These are phyloP conservation scores for Archegozetes longisetosus DNA, from an alignment of 1,140 invertebrate genomes.

Conservation along the genomic window DNA sequence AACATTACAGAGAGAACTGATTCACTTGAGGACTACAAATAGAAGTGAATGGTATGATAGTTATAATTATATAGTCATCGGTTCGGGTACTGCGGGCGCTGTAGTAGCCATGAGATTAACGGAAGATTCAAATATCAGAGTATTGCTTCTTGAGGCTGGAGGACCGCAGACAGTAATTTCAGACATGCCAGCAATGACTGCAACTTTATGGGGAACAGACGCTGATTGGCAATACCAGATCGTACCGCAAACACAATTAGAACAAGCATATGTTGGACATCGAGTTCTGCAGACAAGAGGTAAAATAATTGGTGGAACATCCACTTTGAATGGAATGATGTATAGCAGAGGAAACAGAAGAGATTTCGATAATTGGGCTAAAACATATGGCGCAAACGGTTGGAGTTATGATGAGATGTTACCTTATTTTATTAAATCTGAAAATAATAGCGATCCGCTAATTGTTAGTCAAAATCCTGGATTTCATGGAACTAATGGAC, in stretches of 20 bases:
- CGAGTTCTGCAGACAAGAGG: too few relatives aligned
- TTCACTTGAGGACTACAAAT: conserved; percentile 4
- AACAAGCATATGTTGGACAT: too few relatives aligned
- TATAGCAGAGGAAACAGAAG: conserved; percentile 82
- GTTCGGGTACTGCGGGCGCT: conserved; percentile 23
- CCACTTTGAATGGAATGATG: conserved; percentile 91
- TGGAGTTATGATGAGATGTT: conserved; percentile 76
- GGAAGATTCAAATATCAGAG: conserved; percentile 19
- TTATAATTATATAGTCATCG: conserved; percentile 21
- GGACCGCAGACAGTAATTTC: conserved; percentile 18
- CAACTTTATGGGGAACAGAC: conserved; percentile 62
- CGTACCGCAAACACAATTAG: conserved; percentile 69
- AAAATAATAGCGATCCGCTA: conserved; percentile 73
- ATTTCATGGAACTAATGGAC: conserved; percentile 24
- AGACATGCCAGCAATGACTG: conserved; percentile 49
- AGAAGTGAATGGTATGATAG: not conserved
- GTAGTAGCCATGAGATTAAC: conserved; percentile 24
- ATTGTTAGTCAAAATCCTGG: conserved; percentile 40
- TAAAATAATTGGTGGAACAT: conserved; percentile 58
- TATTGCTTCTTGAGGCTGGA: conserved; percentile 27
- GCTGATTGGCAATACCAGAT: conserved; percentile 85
- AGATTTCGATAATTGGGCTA: too few relatives aligned
- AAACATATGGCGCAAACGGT: conserved; percentile 59
- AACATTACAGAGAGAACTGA: too few relatives aligned
- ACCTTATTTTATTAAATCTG: conserved; percentile 75